A percentile compares a stretch with the other conserved stretches of the same genome.
Evolutionary conservation across 2,797 vertebrate genomes (phyloP).

Genomic region (Enteromius radiatus): DNA sequence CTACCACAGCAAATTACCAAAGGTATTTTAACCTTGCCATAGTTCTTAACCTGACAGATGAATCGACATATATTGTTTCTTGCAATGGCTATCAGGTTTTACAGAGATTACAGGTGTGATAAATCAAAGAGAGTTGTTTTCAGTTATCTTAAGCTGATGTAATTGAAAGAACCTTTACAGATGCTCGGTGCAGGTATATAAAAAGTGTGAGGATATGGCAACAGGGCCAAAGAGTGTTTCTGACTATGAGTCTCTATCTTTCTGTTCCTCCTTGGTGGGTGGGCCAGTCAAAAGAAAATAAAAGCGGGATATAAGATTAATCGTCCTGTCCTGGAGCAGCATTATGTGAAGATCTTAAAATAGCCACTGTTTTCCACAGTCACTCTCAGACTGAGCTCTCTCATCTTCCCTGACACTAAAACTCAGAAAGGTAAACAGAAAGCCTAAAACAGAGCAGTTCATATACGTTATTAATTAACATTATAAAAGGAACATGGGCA

Average conservation of each 20-base stretch:
- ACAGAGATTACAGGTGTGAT: background rate
- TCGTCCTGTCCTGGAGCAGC: constrained; percentile 44
- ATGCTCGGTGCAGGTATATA: background rate
- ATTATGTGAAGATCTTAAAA: constrained; percentile 57
- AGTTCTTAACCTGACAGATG: constrained; percentile 19
- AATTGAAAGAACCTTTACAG: background rate
- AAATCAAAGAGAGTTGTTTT: constrained; percentile 3
- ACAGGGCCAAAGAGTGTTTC: background rate
- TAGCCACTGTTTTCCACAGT: constrained; percentile 54
- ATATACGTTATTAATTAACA: background rate
- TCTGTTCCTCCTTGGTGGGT: constrained; percentile 56
- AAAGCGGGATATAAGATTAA: constrained; percentile 57
- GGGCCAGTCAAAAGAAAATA: constrained; percentile 58
- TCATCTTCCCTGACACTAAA: constrained; percentile 31
- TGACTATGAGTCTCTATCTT: background rate
- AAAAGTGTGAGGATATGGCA: background rate
- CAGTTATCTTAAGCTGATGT: background rate
- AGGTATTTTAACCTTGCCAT: constrained; percentile 56
- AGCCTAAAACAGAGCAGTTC: constrained; percentile 35
- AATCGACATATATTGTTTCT: constrained; percentile 10
- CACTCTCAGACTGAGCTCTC: constrained; percentile 36
- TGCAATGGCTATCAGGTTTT: background rate
- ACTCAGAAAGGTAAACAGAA: constrained; percentile 33
- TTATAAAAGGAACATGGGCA: background rate
- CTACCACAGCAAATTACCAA: constrained; percentile 45